A percentile compares a stretch with the other conserved stretches of the same genome.
Conservation (phyloP, 2,888 invertebrate genomes). For the Glyphotaelius pellucidus region DNA sequence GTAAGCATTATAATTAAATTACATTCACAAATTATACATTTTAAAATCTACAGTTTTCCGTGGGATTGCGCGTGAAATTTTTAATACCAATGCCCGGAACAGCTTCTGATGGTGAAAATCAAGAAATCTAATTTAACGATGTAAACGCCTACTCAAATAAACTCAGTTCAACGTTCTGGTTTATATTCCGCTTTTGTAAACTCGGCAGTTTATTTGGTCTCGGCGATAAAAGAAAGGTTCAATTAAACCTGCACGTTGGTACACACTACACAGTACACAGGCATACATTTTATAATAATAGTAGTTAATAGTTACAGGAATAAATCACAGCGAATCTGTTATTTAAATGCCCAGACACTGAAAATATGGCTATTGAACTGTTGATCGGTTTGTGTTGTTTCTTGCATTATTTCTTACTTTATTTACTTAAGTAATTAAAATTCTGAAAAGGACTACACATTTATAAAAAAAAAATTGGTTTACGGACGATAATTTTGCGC, state of each 20-base stretch:
- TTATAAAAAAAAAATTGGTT: too few species aligned
- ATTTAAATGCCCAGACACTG: not conserved
- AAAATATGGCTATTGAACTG: not conserved
- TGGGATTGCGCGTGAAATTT: slow-evolving; percentile 15
- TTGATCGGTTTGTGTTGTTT: not conserved
- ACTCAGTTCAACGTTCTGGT: slow-evolving; percentile 16
- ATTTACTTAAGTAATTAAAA: not conserved
- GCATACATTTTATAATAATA: not conserved
- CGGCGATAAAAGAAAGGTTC: not conserved
- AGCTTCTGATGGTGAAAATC: not conserved
- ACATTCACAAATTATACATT: not conserved
- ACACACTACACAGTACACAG: not conserved
- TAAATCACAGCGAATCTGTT: not conserved
- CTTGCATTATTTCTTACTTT: not conserved
- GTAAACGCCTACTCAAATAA: slow-evolving; percentile 6
- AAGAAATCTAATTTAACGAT: slow-evolving; percentile 18
- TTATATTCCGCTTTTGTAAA: slow-evolving; percentile 1
- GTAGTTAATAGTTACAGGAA: not conserved
- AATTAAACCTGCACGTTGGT: not conserved
- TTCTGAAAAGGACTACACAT: not conserved
- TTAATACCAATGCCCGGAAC: not conserved
- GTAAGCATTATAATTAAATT: not conserved
- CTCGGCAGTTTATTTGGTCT: not conserved
- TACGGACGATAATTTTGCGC: too few species aligned
- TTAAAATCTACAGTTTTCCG: not conserved